A percentile compares a stretch with the other conserved stretches of the same genome.
Evolutionary conservation across 2,797 vertebrate species (phyloP).

Genomic region (Morelia viridis): DNA sequence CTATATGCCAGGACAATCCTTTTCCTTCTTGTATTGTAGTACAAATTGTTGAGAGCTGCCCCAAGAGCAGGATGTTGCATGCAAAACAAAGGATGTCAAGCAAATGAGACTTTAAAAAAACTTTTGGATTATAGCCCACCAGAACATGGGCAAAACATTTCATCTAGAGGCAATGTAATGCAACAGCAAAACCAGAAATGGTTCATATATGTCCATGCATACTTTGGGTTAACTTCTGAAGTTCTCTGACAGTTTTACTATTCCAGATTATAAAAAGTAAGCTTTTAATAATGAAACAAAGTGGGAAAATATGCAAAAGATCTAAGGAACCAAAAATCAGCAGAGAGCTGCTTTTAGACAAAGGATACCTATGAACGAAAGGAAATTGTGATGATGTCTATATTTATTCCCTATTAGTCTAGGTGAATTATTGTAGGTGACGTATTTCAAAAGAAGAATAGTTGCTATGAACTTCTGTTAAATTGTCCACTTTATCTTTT

Average conservation of each 20-base stretch:
- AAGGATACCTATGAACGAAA: too few relatives aligned
- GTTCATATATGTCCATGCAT: not conserved
- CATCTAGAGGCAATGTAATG: not conserved
- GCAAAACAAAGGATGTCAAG: not conserved
- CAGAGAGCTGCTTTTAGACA: too few relatives aligned
- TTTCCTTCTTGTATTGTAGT: too few relatives aligned
- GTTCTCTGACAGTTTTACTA: not conserved
- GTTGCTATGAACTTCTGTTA: not conserved
- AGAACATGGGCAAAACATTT: not conserved
- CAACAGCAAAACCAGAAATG: not conserved
- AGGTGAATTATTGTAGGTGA: not conserved
- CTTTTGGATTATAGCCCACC: not conserved
- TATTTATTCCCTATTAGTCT: not conserved
- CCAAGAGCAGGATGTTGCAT: not conserved
- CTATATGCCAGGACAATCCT: slow-evolving; percentile 15
- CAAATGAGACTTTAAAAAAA: not conserved
- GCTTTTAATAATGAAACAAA: not conserved
- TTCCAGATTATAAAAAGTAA: not conserved
- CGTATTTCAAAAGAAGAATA: not conserved
- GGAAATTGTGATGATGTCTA: not conserved
- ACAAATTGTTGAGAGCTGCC: not conserved
- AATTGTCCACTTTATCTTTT: not conserved
- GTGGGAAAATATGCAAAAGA: not conserved
- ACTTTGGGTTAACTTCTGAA: not conserved
- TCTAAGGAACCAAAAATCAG: not conserved